Percentiles rank a stretch among this genome's conserved stretches.
Evolutionary conservation across 2,888 invertebrate species (phyloP).

Genomic region (Laothoe populi): DNA sequence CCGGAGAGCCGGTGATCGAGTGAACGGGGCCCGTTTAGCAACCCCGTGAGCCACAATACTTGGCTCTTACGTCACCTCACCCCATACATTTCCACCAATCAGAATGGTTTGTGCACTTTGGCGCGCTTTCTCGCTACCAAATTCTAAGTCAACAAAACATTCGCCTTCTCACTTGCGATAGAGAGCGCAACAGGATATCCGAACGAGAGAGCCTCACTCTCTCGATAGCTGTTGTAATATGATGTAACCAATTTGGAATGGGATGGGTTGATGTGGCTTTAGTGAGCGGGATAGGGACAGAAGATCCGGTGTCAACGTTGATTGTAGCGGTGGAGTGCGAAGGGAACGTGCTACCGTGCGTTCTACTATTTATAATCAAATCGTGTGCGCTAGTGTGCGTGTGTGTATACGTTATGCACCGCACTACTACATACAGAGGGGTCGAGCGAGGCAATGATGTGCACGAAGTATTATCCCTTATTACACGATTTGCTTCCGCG

Average conservation of each 20-base stretch:
- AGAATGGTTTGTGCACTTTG: constrained; percentile 75
- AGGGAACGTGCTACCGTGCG: constrained; percentile 84
- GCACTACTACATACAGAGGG: constrained; percentile 63
- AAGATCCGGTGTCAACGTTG: constrained; percentile 65
- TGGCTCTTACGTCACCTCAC: constrained; percentile 81
- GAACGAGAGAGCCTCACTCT: constrained; percentile 63
- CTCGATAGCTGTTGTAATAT: constrained; percentile 62
- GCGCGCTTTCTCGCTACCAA: constrained; percentile 76
- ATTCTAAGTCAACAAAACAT: constrained; percentile 52
- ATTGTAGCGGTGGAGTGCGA: constrained; percentile 79
- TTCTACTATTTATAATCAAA: constrained; percentile 84
- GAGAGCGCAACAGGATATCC: constrained; percentile 44
- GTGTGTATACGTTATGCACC: constrained; percentile 78
- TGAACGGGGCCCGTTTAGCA: constrained; percentile 79
- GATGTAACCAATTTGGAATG: constrained; percentile 75
- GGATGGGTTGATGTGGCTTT: constrained; percentile 50
- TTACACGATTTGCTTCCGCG: constrained; percentile 80
- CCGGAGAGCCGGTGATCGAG: constrained; percentile 65
- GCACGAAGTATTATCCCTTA: constrained; percentile 83
- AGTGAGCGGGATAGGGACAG: constrained; percentile 57
- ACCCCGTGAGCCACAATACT: constrained; percentile 71
- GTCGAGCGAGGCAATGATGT: constrained; percentile 80
- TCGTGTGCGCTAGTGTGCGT: constrained; percentile 69
- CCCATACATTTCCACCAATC: constrained; percentile 64
- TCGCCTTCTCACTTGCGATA: constrained; percentile 58